These are phyloP conservation scores for Arge pagana DNA, from an alignment of 2,888 invertebrate genomes.

Conservation along the genomic window DNA sequence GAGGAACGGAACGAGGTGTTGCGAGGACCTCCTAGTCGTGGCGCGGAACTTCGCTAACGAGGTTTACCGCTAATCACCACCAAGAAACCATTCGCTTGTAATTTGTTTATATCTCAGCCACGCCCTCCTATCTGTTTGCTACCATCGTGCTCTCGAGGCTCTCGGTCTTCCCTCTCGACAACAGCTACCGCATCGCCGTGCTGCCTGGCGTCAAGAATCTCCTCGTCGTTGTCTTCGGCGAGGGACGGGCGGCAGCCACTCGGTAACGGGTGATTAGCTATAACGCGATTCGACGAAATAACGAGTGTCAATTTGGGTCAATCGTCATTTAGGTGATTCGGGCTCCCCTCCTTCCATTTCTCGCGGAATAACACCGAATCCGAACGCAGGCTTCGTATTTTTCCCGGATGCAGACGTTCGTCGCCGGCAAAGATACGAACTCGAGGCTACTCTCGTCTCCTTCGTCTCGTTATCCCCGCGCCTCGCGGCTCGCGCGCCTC, in stretches of 20 bases:
- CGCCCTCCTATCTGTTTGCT: conserved; percentile 34
- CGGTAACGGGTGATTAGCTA: conserved; percentile 18
- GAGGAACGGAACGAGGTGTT: too few relatives aligned
- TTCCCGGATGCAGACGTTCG: too few relatives aligned
- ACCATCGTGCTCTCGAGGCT: too few relatives aligned
- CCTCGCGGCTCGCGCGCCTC: too few relatives aligned
- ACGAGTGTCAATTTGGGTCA: conserved; percentile 24
- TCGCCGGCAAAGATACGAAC: too few relatives aligned
- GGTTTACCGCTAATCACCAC: conserved; percentile 53
- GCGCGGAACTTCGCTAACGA: conserved; percentile 48
- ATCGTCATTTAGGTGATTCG: conserved; percentile 15
- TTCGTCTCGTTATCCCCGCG: too few relatives aligned
- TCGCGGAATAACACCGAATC: too few relatives aligned
- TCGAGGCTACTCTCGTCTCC: too few relatives aligned
- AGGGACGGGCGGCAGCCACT: conserved; percentile 7
- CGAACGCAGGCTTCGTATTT: too few relatives aligned
- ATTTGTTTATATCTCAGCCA: conserved; percentile 53
- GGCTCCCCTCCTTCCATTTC: too few relatives aligned
- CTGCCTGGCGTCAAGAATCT: neutral
- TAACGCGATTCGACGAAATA: conserved; percentile 23
- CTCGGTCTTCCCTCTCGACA: too few relatives aligned
- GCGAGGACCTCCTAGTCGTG: conserved; percentile 16
- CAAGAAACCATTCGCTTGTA: conserved; percentile 53
- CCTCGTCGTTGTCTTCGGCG: conserved; percentile 8
- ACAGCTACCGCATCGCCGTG: conserved; percentile 12